These are phyloP conservation scores for Globicephala melas DNA, from an alignment of 2,113 vertebrate genomes.

Conservation along the genomic window DNA sequence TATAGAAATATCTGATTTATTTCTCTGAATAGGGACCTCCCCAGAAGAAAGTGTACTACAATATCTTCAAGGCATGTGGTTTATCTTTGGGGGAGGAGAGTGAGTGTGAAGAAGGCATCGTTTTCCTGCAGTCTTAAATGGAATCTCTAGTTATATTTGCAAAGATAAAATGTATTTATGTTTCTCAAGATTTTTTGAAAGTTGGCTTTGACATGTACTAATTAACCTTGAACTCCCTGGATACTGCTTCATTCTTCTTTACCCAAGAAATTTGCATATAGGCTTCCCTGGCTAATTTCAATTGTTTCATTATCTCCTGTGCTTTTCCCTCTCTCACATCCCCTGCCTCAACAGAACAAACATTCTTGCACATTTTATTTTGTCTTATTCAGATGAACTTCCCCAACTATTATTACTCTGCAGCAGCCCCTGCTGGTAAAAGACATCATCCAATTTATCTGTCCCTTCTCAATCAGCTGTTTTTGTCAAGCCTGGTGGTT, in stretches of 20 bases:
- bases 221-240: not conserved
- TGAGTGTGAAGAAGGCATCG: not conserved
- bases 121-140: not conserved
- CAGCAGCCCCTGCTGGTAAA: conserved; percentile 74
- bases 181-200: not conserved
- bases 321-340: conserved; percentile 20
- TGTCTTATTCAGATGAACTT: not conserved
- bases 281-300: conserved; percentile 3
- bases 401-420: conserved; percentile 25
- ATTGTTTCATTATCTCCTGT: conserved; percentile 16
- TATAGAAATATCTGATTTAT: not conserved
- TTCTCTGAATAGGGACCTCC: not conserved
- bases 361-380: conserved; percentile 23
- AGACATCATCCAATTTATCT: not conserved
- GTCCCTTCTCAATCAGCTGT: not conserved
- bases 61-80: not conserved
- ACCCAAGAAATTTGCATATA: not conserved
- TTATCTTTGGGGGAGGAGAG: not conserved
- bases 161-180: not conserved
- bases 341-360: conserved; percentile 48
- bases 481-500: conserved; percentile 19
- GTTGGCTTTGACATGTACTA: not conserved
- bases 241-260: not conserved
- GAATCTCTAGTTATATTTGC: not conserved
- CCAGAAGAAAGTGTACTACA: not conserved